phyloP scores from a whole-genome alignment of 2,113 vertebrate genomes.

The Tympanuchus pallidicinctus region DNA sequence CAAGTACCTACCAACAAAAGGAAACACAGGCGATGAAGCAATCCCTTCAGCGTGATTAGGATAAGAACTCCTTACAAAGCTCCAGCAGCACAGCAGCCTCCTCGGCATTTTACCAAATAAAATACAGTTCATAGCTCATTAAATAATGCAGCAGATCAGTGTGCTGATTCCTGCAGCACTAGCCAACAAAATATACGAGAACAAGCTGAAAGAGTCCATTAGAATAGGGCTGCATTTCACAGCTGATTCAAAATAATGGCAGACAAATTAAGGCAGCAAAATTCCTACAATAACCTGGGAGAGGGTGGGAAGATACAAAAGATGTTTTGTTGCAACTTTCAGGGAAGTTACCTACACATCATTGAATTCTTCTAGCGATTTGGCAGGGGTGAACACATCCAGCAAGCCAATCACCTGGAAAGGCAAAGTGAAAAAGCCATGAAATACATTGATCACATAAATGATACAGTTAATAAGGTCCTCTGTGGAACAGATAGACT shows the following conservation, averaged over 20 bases:
- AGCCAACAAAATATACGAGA: background rate
- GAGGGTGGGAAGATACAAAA: background rate
- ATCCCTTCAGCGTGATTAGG: background rate
- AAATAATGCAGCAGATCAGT: background rate
- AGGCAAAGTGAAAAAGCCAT: slow-evolving; percentile 36
- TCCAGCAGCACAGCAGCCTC: background rate
- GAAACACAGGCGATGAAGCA: slow-evolving; percentile 2
- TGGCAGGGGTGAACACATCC: slow-evolving; percentile 94
- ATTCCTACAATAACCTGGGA: background rate
- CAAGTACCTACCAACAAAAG: slow-evolving; percentile 85
- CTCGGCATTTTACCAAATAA: background rate
- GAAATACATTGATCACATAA: background rate
- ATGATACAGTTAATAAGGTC: background rate
- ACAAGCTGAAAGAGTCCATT: background rate
- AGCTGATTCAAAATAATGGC: background rate
- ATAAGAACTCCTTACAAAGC: background rate
- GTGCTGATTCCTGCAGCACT: background rate
- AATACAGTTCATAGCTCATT: accelerated
- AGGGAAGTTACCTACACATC: slow-evolving; percentile 92
- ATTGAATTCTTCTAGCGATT: slow-evolving; percentile 92
- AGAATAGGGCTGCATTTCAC: background rate
- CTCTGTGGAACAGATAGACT: background rate
- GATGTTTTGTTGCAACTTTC: background rate
- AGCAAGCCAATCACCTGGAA: slow-evolving; percentile 93
- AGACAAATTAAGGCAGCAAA: background rate